A percentile compares a stretch with the other conserved stretches of the same genome.
Evolutionary conservation across 2,113 vertebrate genomes (phyloP).

Genomic region (Corythoichthys intestinalis): DNA sequence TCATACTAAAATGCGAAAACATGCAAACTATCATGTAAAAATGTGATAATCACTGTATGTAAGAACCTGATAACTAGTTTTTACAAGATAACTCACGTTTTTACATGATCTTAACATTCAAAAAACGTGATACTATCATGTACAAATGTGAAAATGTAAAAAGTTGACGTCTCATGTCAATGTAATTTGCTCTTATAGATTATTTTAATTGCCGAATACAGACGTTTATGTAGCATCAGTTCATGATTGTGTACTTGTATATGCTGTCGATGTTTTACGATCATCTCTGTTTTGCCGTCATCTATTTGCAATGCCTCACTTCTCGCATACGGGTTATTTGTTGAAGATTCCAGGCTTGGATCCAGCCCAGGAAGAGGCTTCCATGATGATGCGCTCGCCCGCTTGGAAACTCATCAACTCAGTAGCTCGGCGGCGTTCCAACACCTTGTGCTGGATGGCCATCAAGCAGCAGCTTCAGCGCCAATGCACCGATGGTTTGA

Average conservation of each 20-base stretch:
- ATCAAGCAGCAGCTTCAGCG: constrained; percentile 81
- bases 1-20: no score
- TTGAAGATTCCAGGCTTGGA: constrained; percentile 75
- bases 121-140: no score
- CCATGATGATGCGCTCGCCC: constrained; percentile 76
- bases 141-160: no score
- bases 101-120: no score
- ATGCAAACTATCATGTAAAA: no score
- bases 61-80: no score
- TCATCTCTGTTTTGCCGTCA: not conserved
- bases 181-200: no score
- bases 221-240: not conserved
- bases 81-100: no score
- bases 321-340: not conserved
- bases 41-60: no score
- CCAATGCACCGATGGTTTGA: constrained; percentile 80
- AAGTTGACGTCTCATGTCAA: no score
- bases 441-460: constrained; percentile 58
- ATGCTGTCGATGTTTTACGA: not conserved
- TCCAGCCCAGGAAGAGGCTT: constrained; percentile 72
- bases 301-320: not conserved
- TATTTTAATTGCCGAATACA: not conserved
- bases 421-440: constrained; percentile 49
- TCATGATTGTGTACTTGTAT: no score
- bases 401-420: constrained; percentile 70